A percentile compares a stretch with the other conserved stretches of the same genome.
Conservation (phyloP, 2,888 invertebrate species). For the Villa cingulata region DNA sequence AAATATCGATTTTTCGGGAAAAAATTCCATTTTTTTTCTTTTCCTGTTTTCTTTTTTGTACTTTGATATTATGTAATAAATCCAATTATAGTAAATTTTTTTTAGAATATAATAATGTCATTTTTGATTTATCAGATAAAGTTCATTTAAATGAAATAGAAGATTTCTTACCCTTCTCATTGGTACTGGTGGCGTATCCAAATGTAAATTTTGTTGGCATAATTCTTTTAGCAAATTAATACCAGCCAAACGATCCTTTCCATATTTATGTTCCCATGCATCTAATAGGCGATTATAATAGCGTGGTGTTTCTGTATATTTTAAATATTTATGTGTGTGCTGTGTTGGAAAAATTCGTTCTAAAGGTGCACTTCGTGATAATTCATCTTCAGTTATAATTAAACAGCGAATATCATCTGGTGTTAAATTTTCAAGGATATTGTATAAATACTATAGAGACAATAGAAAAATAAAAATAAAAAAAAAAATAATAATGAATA, state of each 20-base stretch:
- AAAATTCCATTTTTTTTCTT: no score
- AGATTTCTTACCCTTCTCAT: slow-evolving; percentile 40
- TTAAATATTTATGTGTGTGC: slow-evolving; percentile 60
- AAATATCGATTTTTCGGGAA: no score
- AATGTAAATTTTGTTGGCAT: slow-evolving; percentile 57
- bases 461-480: not conserved
- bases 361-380: slow-evolving; percentile 50
- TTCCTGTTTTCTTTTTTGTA: no score
- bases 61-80: no score
- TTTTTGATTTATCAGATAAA: not conserved
- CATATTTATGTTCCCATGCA: slow-evolving; percentile 76
- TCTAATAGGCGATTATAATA: slow-evolving; percentile 88
- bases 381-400: slow-evolving; percentile 77
- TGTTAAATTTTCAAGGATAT: slow-evolving; percentile 71
- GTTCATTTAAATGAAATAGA: not conserved
- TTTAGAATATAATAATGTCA: no score
- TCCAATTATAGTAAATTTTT: no score
- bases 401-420: slow-evolving; percentile 83
- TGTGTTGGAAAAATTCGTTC: slow-evolving; percentile 75
- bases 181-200: slow-evolving; percentile 52
- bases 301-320: slow-evolving; percentile 65
- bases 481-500: no score
- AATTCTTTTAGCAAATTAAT: slow-evolving; percentile 46
- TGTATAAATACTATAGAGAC: slow-evolving; percentile 48
- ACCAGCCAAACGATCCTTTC: slow-evolving; percentile 41